Evolutionary conservation across 2,888 invertebrate species (phyloP).

Genomic region (Caenorhabditis drosophilae): DNA sequence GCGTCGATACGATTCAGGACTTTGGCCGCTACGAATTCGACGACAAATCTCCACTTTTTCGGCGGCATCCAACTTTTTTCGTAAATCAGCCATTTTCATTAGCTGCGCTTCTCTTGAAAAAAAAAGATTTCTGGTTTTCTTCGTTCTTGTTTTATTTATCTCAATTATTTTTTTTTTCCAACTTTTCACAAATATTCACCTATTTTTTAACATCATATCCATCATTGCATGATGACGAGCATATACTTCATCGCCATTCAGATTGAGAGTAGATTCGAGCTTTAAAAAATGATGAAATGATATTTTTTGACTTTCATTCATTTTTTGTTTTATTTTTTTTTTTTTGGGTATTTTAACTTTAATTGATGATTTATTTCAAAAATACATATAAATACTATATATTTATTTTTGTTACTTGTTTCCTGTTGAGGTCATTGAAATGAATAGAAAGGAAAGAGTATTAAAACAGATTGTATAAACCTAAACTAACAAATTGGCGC

Average conservation of each 20-base stretch:
- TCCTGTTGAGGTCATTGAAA: no score
- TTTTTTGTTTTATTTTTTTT: no score
- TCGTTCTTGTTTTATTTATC: background rate
- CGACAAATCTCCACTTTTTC: slow-evolving; percentile 60
- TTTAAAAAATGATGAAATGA: slow-evolving; percentile 13
- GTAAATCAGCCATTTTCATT: slow-evolving; percentile 63
- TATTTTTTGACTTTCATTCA: no score
- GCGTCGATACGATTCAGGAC: slow-evolving; percentile 49
- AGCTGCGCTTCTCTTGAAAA: slow-evolving; percentile 51
- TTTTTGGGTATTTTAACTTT: no score
- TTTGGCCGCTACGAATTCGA: slow-evolving; percentile 47
- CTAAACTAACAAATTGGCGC: no score
- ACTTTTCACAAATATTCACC: no score
- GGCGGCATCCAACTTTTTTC: slow-evolving; percentile 65
- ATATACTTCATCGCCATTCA: slow-evolving; percentile 60
- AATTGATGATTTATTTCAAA: no score
- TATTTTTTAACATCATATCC: slow-evolving; percentile 66
- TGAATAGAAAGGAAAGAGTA: no score
- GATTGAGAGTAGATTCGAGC: slow-evolving; percentile 48
- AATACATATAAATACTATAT: no score
- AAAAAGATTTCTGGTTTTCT: background rate
- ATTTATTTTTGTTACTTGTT: no score
- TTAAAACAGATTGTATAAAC: no score
- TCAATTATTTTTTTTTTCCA: no score
- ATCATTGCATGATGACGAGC: slow-evolving; percentile 64